phyloP scores from a whole-genome alignment of 2,888 invertebrate genomes.

The Drosophila mimica region DNA sequence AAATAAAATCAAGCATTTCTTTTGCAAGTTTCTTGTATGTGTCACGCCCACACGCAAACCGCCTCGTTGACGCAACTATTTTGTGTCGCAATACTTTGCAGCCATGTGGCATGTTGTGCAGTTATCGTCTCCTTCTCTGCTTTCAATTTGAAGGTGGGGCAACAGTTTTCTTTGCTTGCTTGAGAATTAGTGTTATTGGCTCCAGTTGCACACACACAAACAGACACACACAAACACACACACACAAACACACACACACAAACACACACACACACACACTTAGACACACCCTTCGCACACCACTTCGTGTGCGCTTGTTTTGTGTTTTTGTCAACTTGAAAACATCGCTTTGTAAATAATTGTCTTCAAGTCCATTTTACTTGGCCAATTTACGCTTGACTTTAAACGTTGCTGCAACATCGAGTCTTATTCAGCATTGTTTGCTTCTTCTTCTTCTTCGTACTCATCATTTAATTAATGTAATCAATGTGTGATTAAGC shows the following conservation, averaged over 20 bases:
- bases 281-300: background rate
- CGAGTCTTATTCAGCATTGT: conserved; percentile 8
- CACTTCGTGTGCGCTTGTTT: conserved; percentile 22
- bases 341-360: conserved; percentile 48
- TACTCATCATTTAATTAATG: conserved; percentile 46
- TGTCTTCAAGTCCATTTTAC: conserved; percentile 36
- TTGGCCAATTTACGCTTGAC: conserved; percentile 15
- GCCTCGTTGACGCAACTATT: conserved; percentile 4
- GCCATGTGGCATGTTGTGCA: conserved; percentile 61
- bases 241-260: conserved; percentile 8
- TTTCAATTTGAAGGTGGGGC: conserved; percentile 13
- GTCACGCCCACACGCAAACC: conserved; percentile 42
- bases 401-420: background rate
- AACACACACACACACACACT: conserved; percentile 11
- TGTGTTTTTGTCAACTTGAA: conserved; percentile 35
- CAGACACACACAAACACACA: conserved; percentile 2
- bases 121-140: conserved; percentile 22
- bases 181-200: conserved; percentile 64
- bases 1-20: conserved; percentile 68
- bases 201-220: conserved; percentile 32
- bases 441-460: background rate
- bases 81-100: conserved; percentile 59
- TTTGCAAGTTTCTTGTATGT: conserved; percentile 38
- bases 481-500: conserved; percentile 35
- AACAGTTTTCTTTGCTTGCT: conserved; percentile 30